Evolutionary conservation across 2,888 invertebrate genomes (phyloP).

Genomic region (Osmoderma eremita): DNA sequence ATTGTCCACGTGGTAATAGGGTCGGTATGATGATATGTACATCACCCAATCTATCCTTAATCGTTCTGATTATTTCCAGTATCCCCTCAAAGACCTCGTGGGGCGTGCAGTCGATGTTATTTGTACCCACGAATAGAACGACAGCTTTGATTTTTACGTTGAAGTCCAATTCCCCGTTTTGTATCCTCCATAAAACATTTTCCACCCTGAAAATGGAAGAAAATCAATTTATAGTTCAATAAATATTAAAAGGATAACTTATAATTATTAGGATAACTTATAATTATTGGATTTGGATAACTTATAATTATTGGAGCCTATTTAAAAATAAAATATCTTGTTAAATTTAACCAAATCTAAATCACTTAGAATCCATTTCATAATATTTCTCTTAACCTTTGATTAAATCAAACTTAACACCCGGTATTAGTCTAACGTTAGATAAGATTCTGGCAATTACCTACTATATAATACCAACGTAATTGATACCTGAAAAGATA

Average conservation of each 20-base stretch:
- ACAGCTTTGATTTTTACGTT: slow-evolving; percentile 74
- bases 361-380: too few relatives aligned
- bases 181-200: slow-evolving; percentile 74
- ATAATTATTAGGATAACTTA: too few relatives aligned
- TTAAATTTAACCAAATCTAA: too few relatives aligned
- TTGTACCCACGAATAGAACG: slow-evolving; percentile 74
- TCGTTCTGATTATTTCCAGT: slow-evolving; percentile 68
- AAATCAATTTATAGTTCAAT: background rate
- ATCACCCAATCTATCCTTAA: slow-evolving; percentile 68
- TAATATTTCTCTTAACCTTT: too few relatives aligned
- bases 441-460: too few relatives aligned
- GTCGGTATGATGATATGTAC: slow-evolving; percentile 69
- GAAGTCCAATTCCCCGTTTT: slow-evolving; percentile 75
- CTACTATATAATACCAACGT: too few relatives aligned
- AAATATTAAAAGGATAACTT: background rate
- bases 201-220: slow-evolving; percentile 64
- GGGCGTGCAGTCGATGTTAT: slow-evolving; percentile 71
- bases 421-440: too few relatives aligned
- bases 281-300: too few relatives aligned
- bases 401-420: too few relatives aligned
- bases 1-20: slow-evolving; percentile 73
- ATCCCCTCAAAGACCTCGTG: slow-evolving; percentile 73
- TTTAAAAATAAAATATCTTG: too few relatives aligned
- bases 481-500: too few relatives aligned
- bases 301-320: too few relatives aligned